Base-by-base conservation (phyloP, 2,113 vertebrate genomes). In the Patagioenas fasciata region DNA sequence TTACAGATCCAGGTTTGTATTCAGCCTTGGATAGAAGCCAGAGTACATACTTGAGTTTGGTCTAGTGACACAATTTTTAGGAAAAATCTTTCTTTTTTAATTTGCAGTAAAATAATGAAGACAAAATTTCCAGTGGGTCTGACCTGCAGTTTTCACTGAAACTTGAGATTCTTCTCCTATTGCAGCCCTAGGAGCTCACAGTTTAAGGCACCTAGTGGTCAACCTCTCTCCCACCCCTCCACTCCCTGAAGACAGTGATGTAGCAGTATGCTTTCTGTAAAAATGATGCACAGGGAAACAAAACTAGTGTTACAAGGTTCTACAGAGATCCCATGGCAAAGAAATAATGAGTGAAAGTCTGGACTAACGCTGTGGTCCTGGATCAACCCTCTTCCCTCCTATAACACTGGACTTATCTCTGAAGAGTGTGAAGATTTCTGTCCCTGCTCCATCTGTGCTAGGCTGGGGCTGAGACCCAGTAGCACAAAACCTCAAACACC, bases 1-100 rank as follows among this genome's bases (percentile, higher is more conserved):
- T 70, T 91, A 48, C 48, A 93, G 84, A 94, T 80, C 42, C 61
- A 85, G 32, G 88, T 93, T 96, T 96, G 75, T 94, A 93, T 93
- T 94, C 88, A 84, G 48, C 32, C 20, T 50, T 96, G 90, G 79
- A 91, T 42, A 86, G 29, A 93, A 80, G 64, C 90, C 96, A 96
- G 82, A 64, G 26, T 36, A 50, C 60, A 88, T 85, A 84, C 17
- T 87, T 91, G 7, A 70, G 42, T 92, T 91, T 72, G 42, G 32
- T 42, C 40, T 75, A 72, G 53, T 44, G 40, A 92, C 17, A 93
- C 1, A 42, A 29, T 69, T 89, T 89, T 57, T 74, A 44, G 34
- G 51, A 18, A 80, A 83, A 83, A 75, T 51, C 0, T 32, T 32
- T 85, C 9, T 16, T 10, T 47, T 40, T 3, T n/a, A 10, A 48